Percentiles rank a stretch among this genome's conserved stretches.
phyloP scores from a whole-genome alignment of 2,888 invertebrate species.

The Smittia sp. region DNA sequence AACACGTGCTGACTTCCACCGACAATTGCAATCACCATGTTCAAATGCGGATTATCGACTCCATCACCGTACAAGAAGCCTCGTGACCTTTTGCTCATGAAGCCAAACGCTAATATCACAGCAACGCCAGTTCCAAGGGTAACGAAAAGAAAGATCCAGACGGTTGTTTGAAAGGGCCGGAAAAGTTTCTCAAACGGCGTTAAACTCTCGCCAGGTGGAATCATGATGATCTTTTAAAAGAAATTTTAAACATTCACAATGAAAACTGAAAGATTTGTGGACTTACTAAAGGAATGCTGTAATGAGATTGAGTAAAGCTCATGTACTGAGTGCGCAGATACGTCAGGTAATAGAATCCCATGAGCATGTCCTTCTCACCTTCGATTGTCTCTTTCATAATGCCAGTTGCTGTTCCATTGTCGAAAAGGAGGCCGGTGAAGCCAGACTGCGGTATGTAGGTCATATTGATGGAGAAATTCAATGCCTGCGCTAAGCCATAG shows the following conservation, averaged over 20 bases:
- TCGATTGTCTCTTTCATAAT: slow-evolving; percentile 10
- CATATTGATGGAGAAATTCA: background rate
- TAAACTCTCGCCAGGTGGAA: background rate
- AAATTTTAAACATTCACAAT: background rate
- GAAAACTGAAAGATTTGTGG: background rate
- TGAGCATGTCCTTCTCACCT: background rate
- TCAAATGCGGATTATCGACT: background rate
- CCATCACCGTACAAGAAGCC: background rate
- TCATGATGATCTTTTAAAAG: slow-evolving; percentile 3
- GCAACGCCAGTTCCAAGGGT: background rate
- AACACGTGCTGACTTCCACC: background rate
- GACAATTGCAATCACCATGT: background rate
- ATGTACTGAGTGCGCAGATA: background rate
- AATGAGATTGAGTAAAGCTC: slow-evolving; percentile 21
- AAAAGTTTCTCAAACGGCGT: slow-evolving; percentile 28
- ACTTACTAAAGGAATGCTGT: slow-evolving; percentile 17
- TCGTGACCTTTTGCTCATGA: background rate
- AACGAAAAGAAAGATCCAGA: background rate
- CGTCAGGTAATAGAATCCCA: slow-evolving; percentile 18
- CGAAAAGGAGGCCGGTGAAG: background rate
- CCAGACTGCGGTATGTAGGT: background rate
- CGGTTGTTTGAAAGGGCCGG: background rate
- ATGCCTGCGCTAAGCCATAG: background rate
- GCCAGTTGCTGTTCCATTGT: slow-evolving; percentile 6
- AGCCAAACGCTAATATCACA: background rate